A percentile compares a stretch with the other conserved stretches of the same genome.
Conservation (phyloP, 2,888 invertebrate species). For the Prosopocoilus inquinatus region DNA sequence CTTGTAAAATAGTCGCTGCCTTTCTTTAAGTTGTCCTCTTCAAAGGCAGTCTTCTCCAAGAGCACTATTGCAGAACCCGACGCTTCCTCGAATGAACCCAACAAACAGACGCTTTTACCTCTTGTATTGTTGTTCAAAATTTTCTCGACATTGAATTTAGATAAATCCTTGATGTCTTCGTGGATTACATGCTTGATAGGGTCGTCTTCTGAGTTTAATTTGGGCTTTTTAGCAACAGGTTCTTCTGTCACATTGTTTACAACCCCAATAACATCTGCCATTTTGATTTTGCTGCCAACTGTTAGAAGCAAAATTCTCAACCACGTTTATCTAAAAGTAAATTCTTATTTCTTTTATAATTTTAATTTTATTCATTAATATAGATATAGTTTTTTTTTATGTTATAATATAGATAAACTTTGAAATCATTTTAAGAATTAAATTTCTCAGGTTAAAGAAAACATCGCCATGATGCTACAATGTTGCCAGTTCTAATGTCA, state of each 20-base stretch:
- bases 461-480: too few relatives aligned
- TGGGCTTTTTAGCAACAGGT: conserved; percentile 26
- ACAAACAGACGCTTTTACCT: conserved; percentile 68
- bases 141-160: conserved; percentile 64
- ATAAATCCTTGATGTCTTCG: conserved; percentile 53
- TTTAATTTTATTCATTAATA: neutral
- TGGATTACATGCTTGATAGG: conserved; percentile 34
- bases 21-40: conserved; percentile 59
- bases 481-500: too few relatives aligned
- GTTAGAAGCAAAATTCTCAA: too few relatives aligned
- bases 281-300: neutral
- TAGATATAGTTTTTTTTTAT: too few relatives aligned
- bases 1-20: conserved; percentile 59
- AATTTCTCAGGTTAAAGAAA: too few relatives aligned
- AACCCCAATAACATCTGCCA: neutral
- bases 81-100: conserved; percentile 65
- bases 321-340: too few relatives aligned
- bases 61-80: conserved; percentile 68
- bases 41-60: conserved; percentile 80
- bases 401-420: too few relatives aligned
- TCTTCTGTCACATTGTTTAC: conserved; percentile 10
- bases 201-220: conserved; percentile 23
- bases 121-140: conserved; percentile 71
- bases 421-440: too few relatives aligned
- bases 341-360: too few relatives aligned